phyloP scores from a whole-genome alignment of 2,888 invertebrate genomes.

The Drosophila putrida region DNA sequence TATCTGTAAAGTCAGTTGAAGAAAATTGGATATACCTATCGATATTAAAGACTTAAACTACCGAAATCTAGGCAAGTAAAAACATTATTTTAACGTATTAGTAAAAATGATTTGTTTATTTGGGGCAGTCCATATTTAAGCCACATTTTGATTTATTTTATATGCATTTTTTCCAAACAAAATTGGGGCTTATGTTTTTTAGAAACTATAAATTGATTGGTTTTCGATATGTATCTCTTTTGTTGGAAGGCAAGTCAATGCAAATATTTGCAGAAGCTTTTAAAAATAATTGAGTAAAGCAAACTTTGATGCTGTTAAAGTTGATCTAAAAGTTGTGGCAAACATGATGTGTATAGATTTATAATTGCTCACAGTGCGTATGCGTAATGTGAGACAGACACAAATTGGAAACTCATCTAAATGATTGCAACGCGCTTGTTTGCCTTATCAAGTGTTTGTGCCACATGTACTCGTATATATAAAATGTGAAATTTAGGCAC shows the following conservation, averaged over 20 bases:
- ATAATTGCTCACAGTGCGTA: constrained; percentile 24
- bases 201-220: neutral
- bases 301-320: constrained; percentile 9
- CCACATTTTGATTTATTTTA: neutral
- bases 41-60: neutral
- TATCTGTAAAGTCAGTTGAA: neutral
- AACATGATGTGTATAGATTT: constrained; percentile 11
- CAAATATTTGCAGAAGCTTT: constrained; percentile 34
- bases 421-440: constrained; percentile 49
- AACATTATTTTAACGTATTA: neutral
- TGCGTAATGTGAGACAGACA: constrained; percentile 27
- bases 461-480: neutral
- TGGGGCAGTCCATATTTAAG: neutral
- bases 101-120: no score
- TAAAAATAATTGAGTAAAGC: constrained; percentile 36
- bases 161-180: neutral
- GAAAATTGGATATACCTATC: neutral
- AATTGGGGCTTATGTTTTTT: neutral
- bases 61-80: neutral
- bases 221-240: neutral
- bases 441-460: constrained; percentile 24
- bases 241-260: constrained; percentile 3
- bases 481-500: constrained; percentile 1
- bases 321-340: constrained; percentile 14
- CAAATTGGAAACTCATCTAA: constrained; percentile 25